Base-by-base conservation (phyloP, 2,113 vertebrate species). In the Ia io region DNA sequence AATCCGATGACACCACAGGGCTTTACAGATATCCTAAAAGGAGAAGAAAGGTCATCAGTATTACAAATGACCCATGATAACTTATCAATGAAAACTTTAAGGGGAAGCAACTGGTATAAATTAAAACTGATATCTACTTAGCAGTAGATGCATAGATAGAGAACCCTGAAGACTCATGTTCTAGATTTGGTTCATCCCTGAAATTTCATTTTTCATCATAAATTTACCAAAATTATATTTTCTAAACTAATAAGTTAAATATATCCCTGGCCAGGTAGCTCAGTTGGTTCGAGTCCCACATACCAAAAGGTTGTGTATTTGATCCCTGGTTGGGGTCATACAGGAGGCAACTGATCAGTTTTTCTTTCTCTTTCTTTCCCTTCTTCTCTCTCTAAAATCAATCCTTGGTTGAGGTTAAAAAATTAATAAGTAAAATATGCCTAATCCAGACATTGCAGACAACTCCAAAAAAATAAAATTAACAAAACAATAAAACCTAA, bases 1-100 rank as follows among this genome's bases (percentile, higher is more conserved):
- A 84, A 98, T 90, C n/a, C 99, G 98, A 95, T 99, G 99, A 97
- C 99, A 99, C 99, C 99, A 99, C 88, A 99, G 98, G 82, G 99
- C 99, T 98, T 99, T 99, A 97, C 99, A 99, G 97, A 99, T 99
- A 91, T 99, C 99, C 99, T 99, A 95, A 18, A 96, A 14, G 12
- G 18, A 63, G 74, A 49, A 6, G 12, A 18, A 37, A 53, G 42
- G 3, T 47, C 25, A 59, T 93, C n/a, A 84, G 42, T 3, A 11
- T 73, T 25, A n/a, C 4, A 47, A 37, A 25, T 5, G 28, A 3
- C 6, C 6, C 20, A 13, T 37, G 3, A 18, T 22, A 22, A 91
- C 23, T 71, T 47, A n/a, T 14, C 25, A 14, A 2, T 40, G 14
- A 49, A 65, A 47, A 9, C 5, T 35, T 67, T 30, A 77, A 25